Evolutionary conservation across 2,888 invertebrate species (phyloP).

Genomic region (Philaethria dido): DNA sequence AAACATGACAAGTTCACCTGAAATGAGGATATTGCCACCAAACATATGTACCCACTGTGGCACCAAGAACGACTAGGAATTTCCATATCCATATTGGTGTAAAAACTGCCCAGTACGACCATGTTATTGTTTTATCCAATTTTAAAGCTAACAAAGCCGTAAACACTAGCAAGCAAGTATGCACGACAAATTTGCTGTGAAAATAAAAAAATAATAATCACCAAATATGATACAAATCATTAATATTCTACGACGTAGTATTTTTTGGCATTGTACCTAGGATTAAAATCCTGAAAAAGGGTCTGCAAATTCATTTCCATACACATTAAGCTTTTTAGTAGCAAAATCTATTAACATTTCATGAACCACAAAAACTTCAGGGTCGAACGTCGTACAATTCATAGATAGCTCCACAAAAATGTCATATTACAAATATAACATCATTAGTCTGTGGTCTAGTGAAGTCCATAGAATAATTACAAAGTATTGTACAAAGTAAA

Average conservation of each 20-base stretch:
- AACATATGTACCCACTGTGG: constrained; percentile 95
- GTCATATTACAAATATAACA: background rate
- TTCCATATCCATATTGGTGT: constrained; percentile 99
- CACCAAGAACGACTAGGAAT: constrained; percentile 94
- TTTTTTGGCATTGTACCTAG: constrained; percentile 85
- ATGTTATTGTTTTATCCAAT: constrained; percentile 93
- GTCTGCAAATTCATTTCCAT: constrained; percentile 93
- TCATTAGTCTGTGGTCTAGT: background rate
- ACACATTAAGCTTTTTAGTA: constrained; percentile 66
- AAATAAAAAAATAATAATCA: constrained; percentile 36
- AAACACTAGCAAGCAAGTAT: constrained; percentile 95
- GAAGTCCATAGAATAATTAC: background rate
- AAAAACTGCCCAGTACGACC: constrained; percentile 98
- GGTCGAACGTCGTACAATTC: constrained; percentile 18
- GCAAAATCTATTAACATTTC: constrained; percentile 48
- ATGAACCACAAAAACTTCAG: constrained; percentile 32
- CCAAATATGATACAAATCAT: constrained; percentile 3
- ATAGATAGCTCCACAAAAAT: background rate
- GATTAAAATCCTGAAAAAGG: constrained; percentile 95
- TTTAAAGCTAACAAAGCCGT: constrained; percentile 95
- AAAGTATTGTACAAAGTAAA: too few relatives aligned
- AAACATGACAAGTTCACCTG: constrained; percentile 81
- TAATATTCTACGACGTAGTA: background rate
- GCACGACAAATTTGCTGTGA: constrained; percentile 97
- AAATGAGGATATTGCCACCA: constrained; percentile 99